Evolutionary conservation across 2,888 invertebrate genomes (phyloP), one percentile per base, ranked within the genome.

Genomic region (Maniola hyperantus): DNA sequence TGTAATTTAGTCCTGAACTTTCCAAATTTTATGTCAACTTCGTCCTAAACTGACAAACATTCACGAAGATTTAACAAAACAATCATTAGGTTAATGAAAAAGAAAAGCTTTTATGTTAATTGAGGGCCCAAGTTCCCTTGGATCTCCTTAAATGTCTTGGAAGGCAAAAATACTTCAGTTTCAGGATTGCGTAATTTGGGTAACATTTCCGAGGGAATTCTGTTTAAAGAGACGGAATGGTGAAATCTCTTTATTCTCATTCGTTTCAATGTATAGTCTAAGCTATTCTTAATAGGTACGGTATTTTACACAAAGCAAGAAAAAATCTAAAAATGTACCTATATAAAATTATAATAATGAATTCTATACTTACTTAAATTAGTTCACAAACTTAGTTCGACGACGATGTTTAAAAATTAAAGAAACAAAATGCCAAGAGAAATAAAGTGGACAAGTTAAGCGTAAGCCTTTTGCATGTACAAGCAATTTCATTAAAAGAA

Each of bases 401-500:
- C 26, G 20, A 18, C 48, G 15, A 15, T 34, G 46, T 15, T 60
- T 50, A 48, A 33, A 60, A 51, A 36, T 36, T 51, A 13, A 34
- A 44, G 18, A 18, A 59, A 59, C 34, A 33, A 46, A 46, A 46
- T 10, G 33, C 36, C 15, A 50, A 36, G 34, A 53, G 51, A 62
- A 62, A 51, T 62, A 53, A 62, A 51, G 39, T 51, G 39, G 54
- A 50, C 53, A 50, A 71, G 63, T 70, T 69, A 46, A 62, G 58
- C 60, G 39, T 65, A 59, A 65, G 62, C 26, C 62, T 65, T 66
- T 62, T 67, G 42, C 54, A 67, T 68, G 60, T 66, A 68, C 61
- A 57, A 66, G 68, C 65, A 66, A 70, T 70, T 70, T 68, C 66
- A 66, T 70, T 70, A 68, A 64, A 65, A 66, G 68, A 66, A 69